A percentile compares a stretch with the other conserved stretches of the same genome.
Conservation (phyloP, 2,797 vertebrate species). For the Hoplostethus atlanticus region DNA sequence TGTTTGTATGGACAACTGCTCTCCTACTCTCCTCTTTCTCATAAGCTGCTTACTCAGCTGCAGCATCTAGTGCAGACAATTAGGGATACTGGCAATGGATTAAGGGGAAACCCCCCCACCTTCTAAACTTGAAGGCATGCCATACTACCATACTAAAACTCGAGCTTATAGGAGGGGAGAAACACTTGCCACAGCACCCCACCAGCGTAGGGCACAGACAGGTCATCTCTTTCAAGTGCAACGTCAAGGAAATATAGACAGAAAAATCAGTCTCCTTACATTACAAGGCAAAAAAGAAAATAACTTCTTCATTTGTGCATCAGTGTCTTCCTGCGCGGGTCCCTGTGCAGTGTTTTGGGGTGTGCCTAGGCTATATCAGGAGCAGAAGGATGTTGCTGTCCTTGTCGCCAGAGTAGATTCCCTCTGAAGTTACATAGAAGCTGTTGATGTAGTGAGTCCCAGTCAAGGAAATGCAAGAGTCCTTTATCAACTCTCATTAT, state of each 20-base stretch:
- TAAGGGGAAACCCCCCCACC: slow-evolving; percentile 36
- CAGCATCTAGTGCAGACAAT: slow-evolving; percentile 58
- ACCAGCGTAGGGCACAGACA: slow-evolving; percentile 1
- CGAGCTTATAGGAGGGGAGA: slow-evolving; percentile 42
- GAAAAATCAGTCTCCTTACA: slow-evolving; percentile 48
- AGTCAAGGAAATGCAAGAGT: slow-evolving; percentile 44
- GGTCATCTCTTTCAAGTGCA: slow-evolving; percentile 75
- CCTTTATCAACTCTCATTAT: slow-evolving; percentile 47
- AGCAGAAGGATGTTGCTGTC: slow-evolving; percentile 37
- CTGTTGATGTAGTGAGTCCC: slow-evolving; percentile 45
- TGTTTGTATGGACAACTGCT: slow-evolving; percentile 13
- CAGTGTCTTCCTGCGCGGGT: slow-evolving; percentile 58
- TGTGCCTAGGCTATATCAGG: slow-evolving; percentile 22
- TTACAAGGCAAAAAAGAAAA: slow-evolving; percentile 58
- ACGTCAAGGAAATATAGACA: slow-evolving; percentile 63
- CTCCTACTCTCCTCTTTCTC: slow-evolving; percentile 16
- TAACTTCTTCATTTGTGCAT: slow-evolving; percentile 61
- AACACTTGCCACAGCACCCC: background rate
- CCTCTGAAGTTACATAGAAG: slow-evolving; percentile 45
- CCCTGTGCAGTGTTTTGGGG: slow-evolving; percentile 43
- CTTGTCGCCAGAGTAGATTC: slow-evolving; percentile 47
- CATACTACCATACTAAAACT: slow-evolving; percentile 65
- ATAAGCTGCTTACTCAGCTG: slow-evolving; percentile 43
- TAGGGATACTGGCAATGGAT: slow-evolving; percentile 47
- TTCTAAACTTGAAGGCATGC: slow-evolving; percentile 61